Evolutionary conservation across 2,888 invertebrate genomes (phyloP), one percentile per base, ranked within the genome.

Genomic region (Chrysolina oricalcia): DNA sequence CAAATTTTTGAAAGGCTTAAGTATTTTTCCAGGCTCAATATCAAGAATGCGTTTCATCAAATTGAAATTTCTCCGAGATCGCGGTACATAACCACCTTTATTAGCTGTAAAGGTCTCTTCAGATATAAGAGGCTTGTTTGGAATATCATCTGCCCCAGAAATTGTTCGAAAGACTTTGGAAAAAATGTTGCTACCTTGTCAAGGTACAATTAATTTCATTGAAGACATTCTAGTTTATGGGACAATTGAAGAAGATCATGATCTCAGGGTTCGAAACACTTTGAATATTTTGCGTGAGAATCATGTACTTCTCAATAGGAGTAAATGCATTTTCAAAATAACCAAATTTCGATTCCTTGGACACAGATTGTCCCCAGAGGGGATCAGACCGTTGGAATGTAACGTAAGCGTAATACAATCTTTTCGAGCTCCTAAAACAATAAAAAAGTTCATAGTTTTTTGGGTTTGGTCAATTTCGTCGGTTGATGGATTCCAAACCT

Each of bases 11-110:
- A 1, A 68, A 72, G 41, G 72, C 77, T 9, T 43, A 62, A 43
- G 13, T 72, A n/a, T 23, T 69, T 75, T 48, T 72, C 75, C n/a
- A 62, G 53, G 27, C 11, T 72, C 41, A 73, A 77, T 66, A 73
- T 75, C 6, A 66, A 68, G 67, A 65, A 78, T n/a, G 73, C 71
- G 8, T 77, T 72, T 70, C 74, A 77, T 65, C 75, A 72, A 59
- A 65, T 77, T 13, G 72, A 75, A n/a, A n/a, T n/a, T n/a, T n/a
- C n/a, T n/a, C n/a, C n/a, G n/a, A n/a, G n/a, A n/a, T n/a, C n/a
- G n/a, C n/a, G n/a, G n/a, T n/a, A n/a, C n/a, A n/a, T n/a, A n/a
- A n/a, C n/a, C n/a, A n/a, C n/a, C n/a, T n/a, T 23, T 77, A 40
- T 77, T 62, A 75, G 69, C 43, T 75, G 59, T 19, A 67, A 48